Evolutionary conservation across 1,140 invertebrate genomes (phyloP).

Genomic region (Dryas iulia): DNA sequence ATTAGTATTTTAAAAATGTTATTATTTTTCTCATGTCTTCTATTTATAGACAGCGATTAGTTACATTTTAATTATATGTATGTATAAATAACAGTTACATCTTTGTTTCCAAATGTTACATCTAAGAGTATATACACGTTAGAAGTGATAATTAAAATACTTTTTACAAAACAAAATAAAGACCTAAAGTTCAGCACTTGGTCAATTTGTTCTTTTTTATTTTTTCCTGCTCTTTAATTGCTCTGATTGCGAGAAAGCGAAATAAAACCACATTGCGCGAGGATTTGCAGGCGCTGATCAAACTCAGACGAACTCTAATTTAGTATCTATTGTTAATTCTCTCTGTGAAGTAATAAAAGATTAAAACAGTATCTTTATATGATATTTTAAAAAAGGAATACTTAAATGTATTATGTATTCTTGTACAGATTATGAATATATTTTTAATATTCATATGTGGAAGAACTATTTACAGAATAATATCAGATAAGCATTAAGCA

Average conservation of each 20-base stretch:
- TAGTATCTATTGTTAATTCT: slow-evolving; percentile 11
- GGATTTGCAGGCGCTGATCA: slow-evolving; percentile 35
- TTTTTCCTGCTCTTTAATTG: slow-evolving; percentile 50
- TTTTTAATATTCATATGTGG: too few species aligned
- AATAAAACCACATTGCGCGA: slow-evolving; percentile 51
- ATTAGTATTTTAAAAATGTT: too few species aligned
- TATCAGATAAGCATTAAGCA: too few species aligned
- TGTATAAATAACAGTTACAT: too few species aligned
- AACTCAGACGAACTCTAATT: slow-evolving; percentile 18
- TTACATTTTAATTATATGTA: too few species aligned
- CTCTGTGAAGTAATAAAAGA: slow-evolving; percentile 4
- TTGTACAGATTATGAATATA: too few species aligned
- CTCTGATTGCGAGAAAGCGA: slow-evolving; percentile 56
- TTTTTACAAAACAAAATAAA: neutral
- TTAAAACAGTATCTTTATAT: too few species aligned
- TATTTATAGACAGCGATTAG: too few species aligned
- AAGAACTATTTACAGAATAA: too few species aligned
- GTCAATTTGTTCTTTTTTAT: slow-evolving; percentile 15
- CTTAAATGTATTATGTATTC: too few species aligned
- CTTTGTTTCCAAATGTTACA: neutral
- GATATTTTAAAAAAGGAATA: too few species aligned
- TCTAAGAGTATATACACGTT: neutral
- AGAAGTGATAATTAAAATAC: neutral
- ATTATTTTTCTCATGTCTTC: too few species aligned
- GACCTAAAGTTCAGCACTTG: neutral